These are phyloP conservation scores for Callosobruchus maculatus DNA, from an alignment of 2,888 invertebrate species.

Conservation along the genomic window DNA sequence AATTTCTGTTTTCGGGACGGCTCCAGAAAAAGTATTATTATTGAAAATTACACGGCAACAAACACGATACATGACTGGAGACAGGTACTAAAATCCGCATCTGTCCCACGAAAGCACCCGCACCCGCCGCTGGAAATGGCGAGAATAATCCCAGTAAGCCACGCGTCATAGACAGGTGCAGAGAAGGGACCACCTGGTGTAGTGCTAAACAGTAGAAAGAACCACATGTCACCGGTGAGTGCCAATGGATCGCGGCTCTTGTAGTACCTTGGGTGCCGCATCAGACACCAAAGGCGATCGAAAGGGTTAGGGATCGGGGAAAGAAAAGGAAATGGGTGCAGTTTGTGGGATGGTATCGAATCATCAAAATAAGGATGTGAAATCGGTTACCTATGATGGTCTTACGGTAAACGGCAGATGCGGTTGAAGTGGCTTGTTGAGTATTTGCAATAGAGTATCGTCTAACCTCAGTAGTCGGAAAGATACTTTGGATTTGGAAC, in stretches of 20 bases:
- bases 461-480: too few species aligned
- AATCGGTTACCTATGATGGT: background rate
- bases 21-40: too few species aligned
- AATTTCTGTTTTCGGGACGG: too few species aligned
- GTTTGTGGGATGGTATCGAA: background rate
- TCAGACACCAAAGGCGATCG: background rate
- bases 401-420: background rate
- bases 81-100: background rate
- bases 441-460: too few species aligned
- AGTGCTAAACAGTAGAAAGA: background rate
- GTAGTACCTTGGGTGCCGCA: background rate
- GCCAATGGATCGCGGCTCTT: background rate
- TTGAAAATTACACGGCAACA: too few species aligned
- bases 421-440: background rate
- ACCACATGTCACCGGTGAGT: background rate
- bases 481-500: too few species aligned
- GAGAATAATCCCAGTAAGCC: background rate
- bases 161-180: background rate
- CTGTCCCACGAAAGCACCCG: background rate
- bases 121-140: background rate
- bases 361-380: background rate
- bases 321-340: background rate
- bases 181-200: background rate
- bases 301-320: background rate
- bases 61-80: too few species aligned